A percentile compares a stretch with the other conserved stretches of the same genome.
These are phyloP conservation scores for Siphamia tubifer DNA, from an alignment of 2,113 vertebrate species.

Conservation along the genomic window DNA sequence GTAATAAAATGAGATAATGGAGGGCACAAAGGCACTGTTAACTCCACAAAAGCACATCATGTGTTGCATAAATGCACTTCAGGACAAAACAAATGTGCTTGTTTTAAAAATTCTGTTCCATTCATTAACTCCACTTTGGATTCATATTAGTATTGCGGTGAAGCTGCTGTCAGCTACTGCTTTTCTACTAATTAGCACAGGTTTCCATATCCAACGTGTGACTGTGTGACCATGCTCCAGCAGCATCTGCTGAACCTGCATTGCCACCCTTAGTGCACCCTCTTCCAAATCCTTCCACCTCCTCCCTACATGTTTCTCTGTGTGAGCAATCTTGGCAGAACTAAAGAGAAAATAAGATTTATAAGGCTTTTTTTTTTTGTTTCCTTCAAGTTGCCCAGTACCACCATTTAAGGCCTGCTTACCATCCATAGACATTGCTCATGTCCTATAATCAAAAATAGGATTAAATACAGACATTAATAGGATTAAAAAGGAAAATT, in stretches of 20 bases:
- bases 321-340: slow-evolving; percentile 57
- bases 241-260: slow-evolving; percentile 43
- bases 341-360: slow-evolving; percentile 53
- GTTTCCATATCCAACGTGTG: slow-evolving; percentile 17
- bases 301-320: slow-evolving; percentile 30
- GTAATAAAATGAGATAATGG: slow-evolving; percentile 51
- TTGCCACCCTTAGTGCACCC: slow-evolving; percentile 7
- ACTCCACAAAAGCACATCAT: neutral
- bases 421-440: slow-evolving; percentile 20
- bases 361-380: slow-evolving; percentile 13
- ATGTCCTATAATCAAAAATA: neutral
- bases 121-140: slow-evolving; percentile 9
- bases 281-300: slow-evolving; percentile 50
- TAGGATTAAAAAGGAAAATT: too few relatives aligned
- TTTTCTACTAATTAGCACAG: slow-evolving; percentile 14
- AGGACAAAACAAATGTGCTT: neutral
- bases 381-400: slow-evolving; percentile 18
- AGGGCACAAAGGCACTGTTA: neutral
- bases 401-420: slow-evolving; percentile 12
- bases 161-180: slow-evolving; percentile 7
- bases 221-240: slow-evolving; percentile 27
- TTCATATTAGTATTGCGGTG: slow-evolving; percentile 1
- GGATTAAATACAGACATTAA: neutral
- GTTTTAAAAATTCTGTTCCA: slow-evolving; percentile 3
- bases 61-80: neutral